phyloP scores from a whole-genome alignment of 2,888 invertebrate genomes.

The Stenurella melanura region DNA sequence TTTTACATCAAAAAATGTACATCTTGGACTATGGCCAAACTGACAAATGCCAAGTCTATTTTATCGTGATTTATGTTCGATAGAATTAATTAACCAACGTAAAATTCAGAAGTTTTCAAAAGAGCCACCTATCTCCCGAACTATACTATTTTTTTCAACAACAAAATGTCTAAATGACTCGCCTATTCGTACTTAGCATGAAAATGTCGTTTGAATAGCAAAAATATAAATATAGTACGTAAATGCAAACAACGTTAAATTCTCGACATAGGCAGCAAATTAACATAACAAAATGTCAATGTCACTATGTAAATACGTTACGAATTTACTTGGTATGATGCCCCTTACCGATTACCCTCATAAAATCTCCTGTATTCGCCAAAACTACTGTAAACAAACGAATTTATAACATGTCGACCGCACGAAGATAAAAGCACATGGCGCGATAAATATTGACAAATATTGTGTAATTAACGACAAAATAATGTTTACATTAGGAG shows the following conservation, averaged over 20 bases:
- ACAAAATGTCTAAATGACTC: too few relatives aligned
- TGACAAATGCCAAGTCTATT: too few relatives aligned
- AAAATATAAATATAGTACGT: background rate
- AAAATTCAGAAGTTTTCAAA: too few relatives aligned
- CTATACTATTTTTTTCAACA: too few relatives aligned
- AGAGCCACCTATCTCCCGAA: too few relatives aligned
- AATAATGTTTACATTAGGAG: constrained; percentile 5
- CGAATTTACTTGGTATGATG: background rate
- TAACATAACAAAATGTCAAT: constrained; percentile 7
- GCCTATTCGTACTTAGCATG: too few relatives aligned
- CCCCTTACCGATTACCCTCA: background rate
- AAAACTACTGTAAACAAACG: background rate
- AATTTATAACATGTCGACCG: background rate
- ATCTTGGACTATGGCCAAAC: too few relatives aligned
- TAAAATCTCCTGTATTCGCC: background rate
- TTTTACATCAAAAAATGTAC: too few relatives aligned
- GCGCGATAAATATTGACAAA: constrained; percentile 7
- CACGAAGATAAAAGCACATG: background rate
- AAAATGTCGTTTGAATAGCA: background rate
- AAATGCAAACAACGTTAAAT: background rate
- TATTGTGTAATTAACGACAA: constrained; percentile 11
- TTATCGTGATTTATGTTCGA: too few relatives aligned
- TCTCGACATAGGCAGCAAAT: background rate
- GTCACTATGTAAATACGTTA: background rate
- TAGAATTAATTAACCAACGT: too few relatives aligned